Conservation (phyloP, 2,113 vertebrate species). For the Vidua macroura region DNA sequence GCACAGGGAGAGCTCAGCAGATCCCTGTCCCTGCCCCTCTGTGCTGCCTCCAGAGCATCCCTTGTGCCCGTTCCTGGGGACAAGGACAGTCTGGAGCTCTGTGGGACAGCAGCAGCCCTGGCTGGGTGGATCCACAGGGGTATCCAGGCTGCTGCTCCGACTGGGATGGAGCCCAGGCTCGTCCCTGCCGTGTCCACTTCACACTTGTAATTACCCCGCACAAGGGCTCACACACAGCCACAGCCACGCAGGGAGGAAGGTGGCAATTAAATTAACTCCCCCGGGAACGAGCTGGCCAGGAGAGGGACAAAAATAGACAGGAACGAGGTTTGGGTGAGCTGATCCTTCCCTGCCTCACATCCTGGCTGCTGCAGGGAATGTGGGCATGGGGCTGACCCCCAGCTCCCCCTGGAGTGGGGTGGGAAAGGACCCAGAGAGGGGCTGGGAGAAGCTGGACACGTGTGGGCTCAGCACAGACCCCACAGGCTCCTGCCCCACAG, state of each 20-base stretch:
- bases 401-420: not conserved
- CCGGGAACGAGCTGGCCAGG: slow-evolving; percentile 11
- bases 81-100: not conserved
- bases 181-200: not conserved
- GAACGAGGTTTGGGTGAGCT: not conserved
- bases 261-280: slow-evolving; percentile 45
- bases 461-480: not conserved
- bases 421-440: not conserved
- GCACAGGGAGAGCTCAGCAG: not conserved
- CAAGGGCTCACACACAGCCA: not conserved
- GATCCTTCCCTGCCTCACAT: not conserved
- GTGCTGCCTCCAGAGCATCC: not conserved
- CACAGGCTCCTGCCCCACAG: not conserved
- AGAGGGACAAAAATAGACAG: not conserved
- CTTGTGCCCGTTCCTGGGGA: not conserved
- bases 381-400: rapidly evolving
- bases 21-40: not conserved
- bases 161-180: not conserved
- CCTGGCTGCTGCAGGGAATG: not conserved
- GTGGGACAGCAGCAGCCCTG: not conserved
- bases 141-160: rapidly evolving
- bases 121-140: not conserved
- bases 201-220: not conserved
- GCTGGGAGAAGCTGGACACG: not conserved
- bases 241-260: not conserved